Percentiles rank a stretch among this genome's conserved stretches.
phyloP scores from a whole-genome alignment of 1,140 invertebrate species.

The Drosophila sucinea region DNA sequence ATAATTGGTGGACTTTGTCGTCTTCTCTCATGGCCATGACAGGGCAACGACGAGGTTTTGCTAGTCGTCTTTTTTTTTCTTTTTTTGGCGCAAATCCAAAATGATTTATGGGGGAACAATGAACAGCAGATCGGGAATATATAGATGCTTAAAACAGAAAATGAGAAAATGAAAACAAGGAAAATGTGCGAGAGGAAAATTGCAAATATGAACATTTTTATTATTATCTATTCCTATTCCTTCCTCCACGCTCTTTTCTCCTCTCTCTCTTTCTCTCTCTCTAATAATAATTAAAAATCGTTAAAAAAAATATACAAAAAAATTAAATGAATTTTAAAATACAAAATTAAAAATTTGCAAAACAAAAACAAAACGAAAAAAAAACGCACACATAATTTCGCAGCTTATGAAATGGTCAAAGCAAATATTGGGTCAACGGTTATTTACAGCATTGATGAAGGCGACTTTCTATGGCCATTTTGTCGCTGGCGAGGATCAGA shows the following conservation, averaged over 20 bases:
- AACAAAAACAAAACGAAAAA: conserved; percentile 12
- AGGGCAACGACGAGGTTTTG: conserved; percentile 3
- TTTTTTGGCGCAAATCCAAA: conserved; percentile 56
- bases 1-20: conserved; percentile 42
- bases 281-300: neutral
- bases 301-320: conserved; percentile 11
- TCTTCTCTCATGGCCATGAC: conserved; percentile 39
- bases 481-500: conserved; percentile 91
- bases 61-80: conserved; percentile 15
- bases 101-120: conserved; percentile 56
- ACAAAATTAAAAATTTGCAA: neutral
- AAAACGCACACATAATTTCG: conserved; percentile 68
- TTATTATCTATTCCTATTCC: conserved; percentile 3
- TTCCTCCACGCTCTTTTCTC: neutral
- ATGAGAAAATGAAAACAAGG: neutral
- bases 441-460: conserved; percentile 93
- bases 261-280: conserved; percentile 17
- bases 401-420: conserved; percentile 93
- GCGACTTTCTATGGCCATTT: conserved; percentile 98
- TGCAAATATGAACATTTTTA: neutral
- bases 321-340: conserved; percentile 6
- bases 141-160: neutral
- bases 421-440: conserved; percentile 88
- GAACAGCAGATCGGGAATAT: conserved; percentile 15
- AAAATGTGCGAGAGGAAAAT: neutral